Evolutionary conservation across 37 sponge, comb jelly and placozoan species (phyloP), one percentile per base, ranked within the genome.

Genomic region (Halichondria panicea): DNA sequence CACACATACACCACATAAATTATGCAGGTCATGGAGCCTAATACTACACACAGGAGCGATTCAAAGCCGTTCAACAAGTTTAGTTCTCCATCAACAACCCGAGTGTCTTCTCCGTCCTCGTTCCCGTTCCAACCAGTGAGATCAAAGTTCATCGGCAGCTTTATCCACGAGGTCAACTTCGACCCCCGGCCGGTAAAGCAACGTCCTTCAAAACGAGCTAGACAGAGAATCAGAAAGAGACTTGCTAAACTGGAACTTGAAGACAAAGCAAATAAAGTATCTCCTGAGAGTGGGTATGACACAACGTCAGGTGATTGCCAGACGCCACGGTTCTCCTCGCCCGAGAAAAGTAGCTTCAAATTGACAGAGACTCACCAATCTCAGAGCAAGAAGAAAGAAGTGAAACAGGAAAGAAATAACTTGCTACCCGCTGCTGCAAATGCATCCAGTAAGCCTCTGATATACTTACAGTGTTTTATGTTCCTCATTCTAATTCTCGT

Each of bases 241-340:
- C 63, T 32, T 4, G 63, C 27, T 31, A 63, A 8, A 32, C 34
- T 63, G 4, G 45, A 36, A 25, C 22, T 21, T 40, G 68, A 42
- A 4, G 68, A 40, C 3, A n/a, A 66, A 27, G 8, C 15, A 8
- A 58, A 63, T 13, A 44, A 1, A 42, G 18, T 2, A n/a, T 24
- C 76, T 22, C 63, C 64, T 24, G 76, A 76, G 36, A 76, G 76
- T 76, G 76, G 76, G 30, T 63, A 76, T 33, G 76, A 76, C 7
- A 76, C 64, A 31, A 63, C 64, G n/a, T n/a, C n/a, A 19, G 63
- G 76, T 19, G 76, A 76, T 43, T 21, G 5, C 1, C 73, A 72
- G 25, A 24, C 57, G 8, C 54, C 73, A 8, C n/a, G n/a, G n/a
- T n/a, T n/a, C n/a, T n/a, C n/a, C n/a, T n/a, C n/a, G n/a, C n/a